Base-by-base conservation (phyloP, 2,888 invertebrate species). In the Galerucella nymphaeae region DNA sequence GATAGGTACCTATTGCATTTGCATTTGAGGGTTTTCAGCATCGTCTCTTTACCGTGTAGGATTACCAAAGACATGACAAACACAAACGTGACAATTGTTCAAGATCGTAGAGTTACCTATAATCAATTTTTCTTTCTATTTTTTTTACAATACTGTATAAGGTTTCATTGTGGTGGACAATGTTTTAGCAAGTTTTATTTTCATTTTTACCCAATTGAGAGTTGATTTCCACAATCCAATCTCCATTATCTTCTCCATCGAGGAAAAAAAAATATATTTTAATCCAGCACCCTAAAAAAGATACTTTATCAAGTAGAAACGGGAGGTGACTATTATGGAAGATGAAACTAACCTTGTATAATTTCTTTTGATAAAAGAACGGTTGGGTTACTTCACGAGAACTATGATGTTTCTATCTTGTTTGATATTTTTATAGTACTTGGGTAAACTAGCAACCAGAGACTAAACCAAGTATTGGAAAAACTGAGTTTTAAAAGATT, bases 1-100 rank as follows among this genome's bases (percentile, higher is more conserved):
- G 6, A 10, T n/a, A n/a, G n/a, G n/a, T n/a, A n/a, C n/a, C n/a
- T n/a, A 14, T 42, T 61, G 41, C 41, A n/a, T 48, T 70, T 18
- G 70, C 61, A 69, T 73, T 75, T 77, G 76, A 71, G 73, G 77
- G 79, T 78, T 77, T 79, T 79, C 79, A 57, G 70, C 69, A 66
- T 65, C 68, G 69, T 73, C 71, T 61, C 73, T 18, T 38, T 45
- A 20, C 38, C 70, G 78, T 74, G 73, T 78, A 73, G 48, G 62
- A 72, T 78, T 77, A 73, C 78, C 58, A 57, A 67, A 64, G 58
- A 76, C 61, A 71, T 73, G 72, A 75, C 73, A 76, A 75, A 74
- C 50, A 69, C 72, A 41, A 61, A 42, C 48, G 63, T 57, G 66
- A 71, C 66, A 68, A 70, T 71, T 62, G 68, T 62, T 45, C 30